A percentile compares a stretch with the other conserved stretches of the same genome.
Evolutionary conservation across 2,888 invertebrate species (phyloP).

Genomic region (Alcis repandata): DNA sequence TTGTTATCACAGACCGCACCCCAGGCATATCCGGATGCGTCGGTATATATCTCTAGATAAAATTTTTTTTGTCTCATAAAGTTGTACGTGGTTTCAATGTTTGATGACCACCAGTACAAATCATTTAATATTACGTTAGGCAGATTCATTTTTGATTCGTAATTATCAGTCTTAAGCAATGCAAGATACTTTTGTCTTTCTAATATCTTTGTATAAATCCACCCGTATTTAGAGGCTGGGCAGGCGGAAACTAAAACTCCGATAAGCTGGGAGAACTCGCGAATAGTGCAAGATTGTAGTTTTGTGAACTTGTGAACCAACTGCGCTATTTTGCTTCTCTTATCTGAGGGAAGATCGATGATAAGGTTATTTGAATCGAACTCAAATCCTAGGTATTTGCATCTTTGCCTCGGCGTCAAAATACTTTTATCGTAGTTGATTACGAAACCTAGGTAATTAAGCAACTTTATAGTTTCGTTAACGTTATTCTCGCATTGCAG

Average conservation of each 20-base stretch:
- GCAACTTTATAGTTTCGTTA: not conserved
- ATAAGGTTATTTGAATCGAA: not conserved
- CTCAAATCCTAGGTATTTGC: constrained; percentile 1
- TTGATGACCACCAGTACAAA: too few species aligned
- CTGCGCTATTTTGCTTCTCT: not conserved
- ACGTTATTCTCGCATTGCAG: not conserved
- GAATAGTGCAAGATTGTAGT: not conserved
- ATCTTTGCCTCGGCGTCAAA: not conserved
- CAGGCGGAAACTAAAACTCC: constrained; percentile 20
- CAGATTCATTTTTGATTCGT: too few species aligned
- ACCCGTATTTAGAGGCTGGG: constrained; percentile 24
- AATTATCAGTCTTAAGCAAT: not conserved
- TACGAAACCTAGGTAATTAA: not conserved
- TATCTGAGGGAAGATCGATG: not conserved
- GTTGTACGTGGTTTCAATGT: too few species aligned
- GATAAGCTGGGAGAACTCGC: not conserved
- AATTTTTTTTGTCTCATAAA: too few species aligned
- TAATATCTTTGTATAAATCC: constrained; percentile 20
- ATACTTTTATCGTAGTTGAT: not conserved
- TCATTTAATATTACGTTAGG: too few species aligned
- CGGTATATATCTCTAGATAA: not conserved
- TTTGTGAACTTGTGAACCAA: not conserved
- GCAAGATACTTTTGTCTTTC: constrained; percentile 22
- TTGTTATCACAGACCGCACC: too few species aligned
- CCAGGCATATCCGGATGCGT: not conserved